Evolutionary conservation across 2,888 invertebrate genomes (phyloP), one percentile per base, ranked within the genome.

Genomic region (Abrostola triplasia): DNA sequence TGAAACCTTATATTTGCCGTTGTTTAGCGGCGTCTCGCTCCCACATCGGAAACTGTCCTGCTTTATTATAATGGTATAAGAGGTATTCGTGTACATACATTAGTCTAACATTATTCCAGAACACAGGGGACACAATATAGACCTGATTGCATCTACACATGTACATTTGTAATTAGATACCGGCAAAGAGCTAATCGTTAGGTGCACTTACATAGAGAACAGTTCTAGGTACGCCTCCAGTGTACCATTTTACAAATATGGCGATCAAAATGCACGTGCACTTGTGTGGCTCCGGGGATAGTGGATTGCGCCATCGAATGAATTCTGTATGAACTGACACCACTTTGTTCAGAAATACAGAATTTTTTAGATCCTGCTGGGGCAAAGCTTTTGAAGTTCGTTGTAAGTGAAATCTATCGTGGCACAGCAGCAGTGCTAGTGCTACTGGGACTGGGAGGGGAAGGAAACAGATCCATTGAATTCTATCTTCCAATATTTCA

Each of bases 291-390:
- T 64, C 59, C 41, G 41, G 70, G 69, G 77, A 61, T 77, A 84
- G 85, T 82, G 83, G 75, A 83, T 80, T 82, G 84, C 81, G 55
- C 78, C 73, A 76, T 82, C 67, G 65, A 64, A 76, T 86, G 83
- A 86, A 86, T 86, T 74, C 76, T 83, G 65, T 71, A 86, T 84
- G 80, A 81, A 71, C 72, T 52, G 55, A 50, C 64, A 47, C 60
- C 67, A 73, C 61, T 75, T 68, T 78, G 80, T 77, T 73, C 56
- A 57, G 63, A 64, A 47, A 59, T 59, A 69, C 70, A 49, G 68
- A 80, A 77, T 83, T 83, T 81, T 84, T 84, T 71, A 78, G 77
- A 67, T 58, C 13, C 59, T 41, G 12, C 35, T 36, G 56, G 49
- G 37, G 24, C 47, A 35, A 37, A 6, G 64, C 24, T 47, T 40